These are phyloP conservation scores for Diplosoma virens DNA, from an alignment of 23 tunicate genomes.

Conservation along the genomic window DNA sequence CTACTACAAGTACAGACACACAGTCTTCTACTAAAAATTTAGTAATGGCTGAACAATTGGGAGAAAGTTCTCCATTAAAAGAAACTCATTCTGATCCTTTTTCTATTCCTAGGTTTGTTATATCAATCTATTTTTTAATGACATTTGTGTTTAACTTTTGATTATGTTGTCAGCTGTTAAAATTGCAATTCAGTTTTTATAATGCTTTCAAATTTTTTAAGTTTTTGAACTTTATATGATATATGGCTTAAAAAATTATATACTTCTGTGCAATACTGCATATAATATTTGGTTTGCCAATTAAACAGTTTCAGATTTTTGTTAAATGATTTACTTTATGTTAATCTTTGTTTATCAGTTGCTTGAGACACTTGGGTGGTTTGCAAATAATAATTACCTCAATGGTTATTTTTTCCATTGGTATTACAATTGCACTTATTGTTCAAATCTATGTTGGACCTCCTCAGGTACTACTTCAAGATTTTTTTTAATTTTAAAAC, in stretches of 20 bases:
- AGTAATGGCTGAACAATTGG: constrained; percentile 40
- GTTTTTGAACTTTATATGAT: too few relatives aligned
- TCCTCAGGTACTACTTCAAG: constrained; percentile 48
- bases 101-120: constrained; percentile 57
- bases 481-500: background rate
- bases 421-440: constrained; percentile 74
- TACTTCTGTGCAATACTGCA: too few relatives aligned
- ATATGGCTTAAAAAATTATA: too few relatives aligned
- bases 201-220: background rate
- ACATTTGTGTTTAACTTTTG: too few relatives aligned
- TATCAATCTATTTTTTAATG: too few relatives aligned
- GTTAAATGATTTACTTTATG: too few relatives aligned
- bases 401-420: constrained; percentile 65
- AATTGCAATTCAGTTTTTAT: background rate
- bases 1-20: constrained; percentile 40
- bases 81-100: constrained; percentile 80
- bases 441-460: constrained; percentile 54
- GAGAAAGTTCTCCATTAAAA: constrained; percentile 70
- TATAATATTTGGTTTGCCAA: too few relatives aligned
- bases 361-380: constrained; percentile 48
- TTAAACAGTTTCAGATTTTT: too few relatives aligned
- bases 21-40: constrained; percentile 56
- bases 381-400: constrained; percentile 52
- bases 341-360: constrained; percentile 57
- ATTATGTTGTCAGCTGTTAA: too few relatives aligned